Conservation (phyloP, 2,888 invertebrate species). For the Operophtera brumata region DNA sequence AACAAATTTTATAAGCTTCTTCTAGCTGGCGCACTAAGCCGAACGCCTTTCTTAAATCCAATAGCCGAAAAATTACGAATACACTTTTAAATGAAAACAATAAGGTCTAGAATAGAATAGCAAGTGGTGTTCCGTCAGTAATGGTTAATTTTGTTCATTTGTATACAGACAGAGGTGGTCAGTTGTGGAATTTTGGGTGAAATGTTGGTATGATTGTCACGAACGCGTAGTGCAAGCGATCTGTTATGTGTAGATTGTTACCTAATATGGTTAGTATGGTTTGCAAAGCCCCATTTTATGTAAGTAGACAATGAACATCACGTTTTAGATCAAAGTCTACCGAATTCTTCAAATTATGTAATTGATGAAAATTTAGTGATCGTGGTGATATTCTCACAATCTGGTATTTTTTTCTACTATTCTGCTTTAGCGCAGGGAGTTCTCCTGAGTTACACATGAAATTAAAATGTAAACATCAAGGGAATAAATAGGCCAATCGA, state of each 20-base stretch:
- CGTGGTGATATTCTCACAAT: no score
- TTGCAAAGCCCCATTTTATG: conserved; percentile 22
- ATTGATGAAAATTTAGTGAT: neutral
- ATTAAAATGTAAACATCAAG: no score
- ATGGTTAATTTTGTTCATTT: conserved; percentile 47
- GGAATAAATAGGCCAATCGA: no score
- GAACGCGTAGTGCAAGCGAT: conserved; percentile 32
- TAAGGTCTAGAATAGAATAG: conserved; percentile 31
- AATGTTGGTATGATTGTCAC: conserved; percentile 43
- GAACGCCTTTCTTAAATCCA: conserved; percentile 36
- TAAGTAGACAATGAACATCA: conserved; percentile 15
- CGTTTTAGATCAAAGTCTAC: conserved; percentile 7
- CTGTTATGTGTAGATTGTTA: conserved; percentile 51
- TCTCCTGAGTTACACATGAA: no score
- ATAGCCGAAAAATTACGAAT: neutral
- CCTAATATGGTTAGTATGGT: conserved; percentile 45
- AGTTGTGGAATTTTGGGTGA: conserved; percentile 35
- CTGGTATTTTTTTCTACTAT: no score
- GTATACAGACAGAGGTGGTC: conserved; percentile 36
- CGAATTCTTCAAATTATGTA: neutral
- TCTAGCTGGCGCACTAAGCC: conserved; percentile 31
- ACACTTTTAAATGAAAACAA: conserved; percentile 1
- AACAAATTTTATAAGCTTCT: conserved; percentile 41
- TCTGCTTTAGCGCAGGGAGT: no score
- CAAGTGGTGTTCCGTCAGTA: conserved; percentile 17